Evolutionary conservation across 2,113 vertebrate species (phyloP).

Genomic region (Tympanuchus pallidicinctus): DNA sequence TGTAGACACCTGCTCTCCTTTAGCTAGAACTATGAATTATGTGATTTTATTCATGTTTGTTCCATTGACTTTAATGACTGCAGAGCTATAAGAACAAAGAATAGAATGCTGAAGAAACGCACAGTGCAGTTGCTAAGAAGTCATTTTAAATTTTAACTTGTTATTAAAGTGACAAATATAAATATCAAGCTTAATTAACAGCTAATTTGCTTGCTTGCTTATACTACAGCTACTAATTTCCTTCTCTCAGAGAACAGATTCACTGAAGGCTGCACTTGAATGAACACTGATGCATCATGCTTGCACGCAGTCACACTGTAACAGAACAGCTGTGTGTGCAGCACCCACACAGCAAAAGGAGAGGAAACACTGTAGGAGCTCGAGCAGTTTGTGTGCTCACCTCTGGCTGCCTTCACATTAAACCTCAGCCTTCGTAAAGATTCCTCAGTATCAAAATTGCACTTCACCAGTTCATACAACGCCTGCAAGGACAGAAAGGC

Average conservation of each 20-base stretch:
- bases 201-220: neutral
- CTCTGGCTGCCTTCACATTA: slow-evolving; percentile 94
- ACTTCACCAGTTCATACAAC: slow-evolving; percentile 95
- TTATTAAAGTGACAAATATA: neutral
- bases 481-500: slow-evolving; percentile 80
- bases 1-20: neutral
- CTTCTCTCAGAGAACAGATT: neutral
- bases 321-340: neutral
- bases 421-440: slow-evolving; percentile 92
- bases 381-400: slow-evolving; percentile 73
- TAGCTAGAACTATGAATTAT: neutral
- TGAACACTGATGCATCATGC: fast-evolving
- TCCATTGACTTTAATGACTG: neutral
- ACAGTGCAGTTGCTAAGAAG: fast-evolving
- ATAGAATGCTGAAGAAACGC: neutral
- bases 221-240: neutral
- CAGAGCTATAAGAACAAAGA: neutral
- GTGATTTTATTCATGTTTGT: neutral
- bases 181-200: fast-evolving
- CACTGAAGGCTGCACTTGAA: neutral
- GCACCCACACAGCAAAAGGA: neutral
- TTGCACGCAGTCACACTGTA: neutral
- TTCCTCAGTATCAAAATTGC: slow-evolving; percentile 94
- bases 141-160: neutral
- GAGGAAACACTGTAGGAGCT: no score